Evolutionary conservation across 2,888 invertebrate species (phyloP), one percentile per base, ranked within the genome.

Genomic region (Stomorhina lunata): DNA sequence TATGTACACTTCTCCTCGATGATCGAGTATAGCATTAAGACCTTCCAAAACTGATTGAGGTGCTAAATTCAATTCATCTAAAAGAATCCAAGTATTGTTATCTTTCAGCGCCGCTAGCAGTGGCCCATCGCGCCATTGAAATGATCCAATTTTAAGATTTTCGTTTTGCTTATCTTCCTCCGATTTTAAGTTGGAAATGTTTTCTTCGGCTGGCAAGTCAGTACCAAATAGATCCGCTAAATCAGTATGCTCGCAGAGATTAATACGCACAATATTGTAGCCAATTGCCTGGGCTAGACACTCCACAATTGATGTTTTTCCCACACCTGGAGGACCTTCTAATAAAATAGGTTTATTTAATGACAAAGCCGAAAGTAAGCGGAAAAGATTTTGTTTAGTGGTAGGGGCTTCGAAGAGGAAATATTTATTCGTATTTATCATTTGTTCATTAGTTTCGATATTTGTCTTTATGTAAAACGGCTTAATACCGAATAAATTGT

Each of bases 191-290:
- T 85, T 86, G 1, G 88, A 81, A 5, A 87, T 82, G 4, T 95
- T 96, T 73, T 97, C 96, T 92, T 98, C 98, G 0, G 97, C 94
- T 0, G 99, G 99, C 57, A 99, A 92, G 92, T 99, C 99, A 2
- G 98, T 96, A 25, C 99, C 99, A 91, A 99, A 99, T 50, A 99
- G 92, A 92, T 99, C 99, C 10, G 97, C 96, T 68, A 99, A 94
- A 91, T 99, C 99, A 94, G 99, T 99, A 92, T 99, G 99, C 88
- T 99, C 99, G 63, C 99, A 99, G 59, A 99, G 93, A 92, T 99
- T 99, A 79, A 99, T 97, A 55, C 99, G 93, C 12, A 98, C 95
- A 34, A 99, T 94, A 87, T 94, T 93, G 89, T 97, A 94, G 1
- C 97, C 96, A 2, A 97, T 94, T 7, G 94, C 94, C 88, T 94